Percentiles rank a stretch among this genome's conserved stretches.
phyloP scores from a whole-genome alignment of 2,888 invertebrate species.

The Torymus tubicola region DNA sequence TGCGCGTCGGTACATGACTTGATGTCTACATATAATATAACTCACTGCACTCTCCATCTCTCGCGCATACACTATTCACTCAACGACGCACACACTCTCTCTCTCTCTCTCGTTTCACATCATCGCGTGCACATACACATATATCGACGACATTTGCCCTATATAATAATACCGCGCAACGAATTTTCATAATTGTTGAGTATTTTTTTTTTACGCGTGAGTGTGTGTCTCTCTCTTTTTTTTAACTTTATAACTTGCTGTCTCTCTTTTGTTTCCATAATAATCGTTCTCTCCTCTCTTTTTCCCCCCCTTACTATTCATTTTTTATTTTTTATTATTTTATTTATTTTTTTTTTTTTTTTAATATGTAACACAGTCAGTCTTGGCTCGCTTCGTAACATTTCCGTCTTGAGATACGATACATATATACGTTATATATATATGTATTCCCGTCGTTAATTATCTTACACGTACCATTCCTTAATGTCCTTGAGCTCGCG shows the following conservation, averaged over 20 bases:
- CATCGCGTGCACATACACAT: conserved; percentile 2
- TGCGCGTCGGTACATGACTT: conserved; percentile 29
- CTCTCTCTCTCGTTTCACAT: background rate
- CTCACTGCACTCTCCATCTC: background rate
- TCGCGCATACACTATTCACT: conserved; percentile 20
- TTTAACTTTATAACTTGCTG: conserved; percentile 32
- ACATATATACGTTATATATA: too few relatives aligned
- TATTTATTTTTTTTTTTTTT: conserved; percentile 1
- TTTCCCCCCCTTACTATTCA: conserved; percentile 9
- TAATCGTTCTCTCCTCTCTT: conserved; percentile 3
- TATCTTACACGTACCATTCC: conserved; percentile 94
- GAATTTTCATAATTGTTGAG: conserved; percentile 24
- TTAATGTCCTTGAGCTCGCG: conserved; percentile 92
- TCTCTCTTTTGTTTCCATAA: conserved; percentile 10
- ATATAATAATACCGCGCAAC: conserved; percentile 21
- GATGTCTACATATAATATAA: conserved; percentile 25
- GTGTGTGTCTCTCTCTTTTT: background rate
- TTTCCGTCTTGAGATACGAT: conserved; percentile 5
- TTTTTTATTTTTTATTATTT: background rate
- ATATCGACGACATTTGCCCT: conserved; percentile 26
- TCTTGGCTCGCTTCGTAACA: conserved; percentile 65
- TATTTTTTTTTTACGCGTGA: conserved; percentile 16
- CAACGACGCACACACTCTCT: background rate
- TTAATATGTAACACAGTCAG: conserved; percentile 64
- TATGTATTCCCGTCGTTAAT: background rate